A percentile compares a stretch with the other conserved stretches of the same genome.
phyloP scores from a whole-genome alignment of 2,113 vertebrate genomes.

The Ochotona curzoniae region DNA sequence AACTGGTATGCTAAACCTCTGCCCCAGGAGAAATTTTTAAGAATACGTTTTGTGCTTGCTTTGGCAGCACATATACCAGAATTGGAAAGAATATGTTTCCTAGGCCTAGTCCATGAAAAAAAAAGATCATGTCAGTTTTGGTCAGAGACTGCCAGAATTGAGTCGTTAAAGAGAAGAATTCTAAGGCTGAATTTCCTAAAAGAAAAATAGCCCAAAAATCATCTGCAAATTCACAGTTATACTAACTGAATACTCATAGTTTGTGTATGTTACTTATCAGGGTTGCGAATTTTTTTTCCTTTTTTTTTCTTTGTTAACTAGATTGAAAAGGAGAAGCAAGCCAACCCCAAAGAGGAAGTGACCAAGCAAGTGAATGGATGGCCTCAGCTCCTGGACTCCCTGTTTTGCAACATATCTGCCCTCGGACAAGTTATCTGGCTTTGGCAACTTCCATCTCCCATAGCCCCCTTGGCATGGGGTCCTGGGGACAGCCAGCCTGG shows the following conservation, averaged over 20 bases:
- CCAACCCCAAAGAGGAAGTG: conserved; percentile 72
- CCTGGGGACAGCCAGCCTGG: conserved; percentile 57
- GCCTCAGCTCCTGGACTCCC: background rate
- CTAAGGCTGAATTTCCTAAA: background rate
- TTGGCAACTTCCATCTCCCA: background rate
- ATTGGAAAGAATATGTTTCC: background rate
- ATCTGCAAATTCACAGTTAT: background rate
- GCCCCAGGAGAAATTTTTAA: background rate
- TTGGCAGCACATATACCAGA: no score
- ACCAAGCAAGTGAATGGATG: background rate
- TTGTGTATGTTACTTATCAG: background rate
- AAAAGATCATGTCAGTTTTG: background rate
- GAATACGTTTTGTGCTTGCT: no score
- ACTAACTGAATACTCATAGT: background rate
- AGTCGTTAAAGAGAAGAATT: background rate
- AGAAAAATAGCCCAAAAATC: background rate
- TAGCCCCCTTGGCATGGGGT: background rate
- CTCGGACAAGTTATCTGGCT: background rate
- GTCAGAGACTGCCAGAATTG: background rate
- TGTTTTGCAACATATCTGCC: background rate
- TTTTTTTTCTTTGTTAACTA: conserved; percentile 55
- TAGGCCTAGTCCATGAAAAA: background rate
- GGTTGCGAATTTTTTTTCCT: background rate
- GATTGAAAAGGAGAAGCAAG: conserved; percentile 70
- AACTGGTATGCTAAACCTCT: no score